A percentile compares a stretch with the other conserved stretches of the same genome.
phyloP scores from a whole-genome alignment of 2,113 vertebrate genomes.

The Phodopus roborovskii region DNA sequence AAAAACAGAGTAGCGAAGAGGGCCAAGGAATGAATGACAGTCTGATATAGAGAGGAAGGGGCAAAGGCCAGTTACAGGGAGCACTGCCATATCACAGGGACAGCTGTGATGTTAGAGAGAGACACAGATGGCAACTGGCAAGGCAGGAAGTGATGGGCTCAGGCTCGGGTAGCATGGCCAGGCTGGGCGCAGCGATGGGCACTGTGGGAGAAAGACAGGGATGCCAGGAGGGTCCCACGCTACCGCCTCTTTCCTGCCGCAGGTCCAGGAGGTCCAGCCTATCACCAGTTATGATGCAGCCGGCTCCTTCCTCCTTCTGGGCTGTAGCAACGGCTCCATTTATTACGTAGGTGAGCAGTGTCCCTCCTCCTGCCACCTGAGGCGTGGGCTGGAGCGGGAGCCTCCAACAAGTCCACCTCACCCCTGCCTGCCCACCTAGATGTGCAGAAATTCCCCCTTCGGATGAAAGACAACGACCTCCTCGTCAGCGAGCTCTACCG shows the following conservation, averaged over 20 bases:
- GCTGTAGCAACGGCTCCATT: slow-evolving; percentile 95
- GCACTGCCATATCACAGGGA: too few relatives aligned
- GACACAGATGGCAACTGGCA: neutral
- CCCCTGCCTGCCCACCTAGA: slow-evolving; percentile 80
- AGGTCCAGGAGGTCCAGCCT: slow-evolving; percentile 96
- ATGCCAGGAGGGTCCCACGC: neutral
- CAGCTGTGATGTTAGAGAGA: too few relatives aligned
- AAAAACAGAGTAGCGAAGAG: neutral
- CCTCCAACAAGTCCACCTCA: fast-evolving
- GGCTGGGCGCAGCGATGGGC: neutral
- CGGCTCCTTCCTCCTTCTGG: slow-evolving; percentile 94
- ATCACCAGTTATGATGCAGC: slow-evolving; percentile 96
- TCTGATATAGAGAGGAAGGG: neutral
- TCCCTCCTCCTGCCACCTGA: fast-evolving
- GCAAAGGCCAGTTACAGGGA: neutral
- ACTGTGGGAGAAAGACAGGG: fast-evolving
- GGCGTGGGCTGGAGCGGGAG: too few relatives aligned
- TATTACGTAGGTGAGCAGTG: slow-evolving; percentile 92
- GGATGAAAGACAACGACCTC: slow-evolving; percentile 96
- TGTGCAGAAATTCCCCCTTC: slow-evolving; percentile 94
- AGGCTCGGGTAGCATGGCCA: too few relatives aligned
- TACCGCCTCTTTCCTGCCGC: neutral
- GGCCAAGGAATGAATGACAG: neutral
- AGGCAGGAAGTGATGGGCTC: neutral
- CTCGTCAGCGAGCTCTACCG: slow-evolving; percentile 95